Conservation (phyloP, 2,797 vertebrate genomes). For the Phataginus tetradactyla region DNA sequence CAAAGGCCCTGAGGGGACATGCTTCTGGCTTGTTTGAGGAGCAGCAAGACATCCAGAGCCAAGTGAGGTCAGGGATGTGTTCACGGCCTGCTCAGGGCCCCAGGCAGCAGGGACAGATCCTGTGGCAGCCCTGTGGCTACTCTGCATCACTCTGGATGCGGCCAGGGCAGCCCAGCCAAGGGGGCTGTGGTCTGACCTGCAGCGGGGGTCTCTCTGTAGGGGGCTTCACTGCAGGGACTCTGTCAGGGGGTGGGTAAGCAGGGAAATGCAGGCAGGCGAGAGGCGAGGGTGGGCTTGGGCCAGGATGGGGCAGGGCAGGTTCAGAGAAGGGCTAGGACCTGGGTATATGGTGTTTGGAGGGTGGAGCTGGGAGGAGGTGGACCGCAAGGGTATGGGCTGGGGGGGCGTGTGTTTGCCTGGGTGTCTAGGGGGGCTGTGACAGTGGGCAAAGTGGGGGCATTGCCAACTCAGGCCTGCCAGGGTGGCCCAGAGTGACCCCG, state of each 20-base stretch:
- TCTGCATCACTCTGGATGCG: not conserved
- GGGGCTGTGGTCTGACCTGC: not conserved
- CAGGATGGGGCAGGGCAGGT: not conserved
- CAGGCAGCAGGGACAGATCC: not conserved
- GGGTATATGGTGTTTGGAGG: not conserved
- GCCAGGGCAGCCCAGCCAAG: no score
- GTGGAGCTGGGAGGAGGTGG: not conserved
- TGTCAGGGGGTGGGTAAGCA: rapidly evolving
- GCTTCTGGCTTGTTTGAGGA: not conserved
- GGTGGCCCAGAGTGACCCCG: no score
- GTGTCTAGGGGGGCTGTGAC: not conserved
- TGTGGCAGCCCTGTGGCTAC: not conserved
- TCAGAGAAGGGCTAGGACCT: not conserved
- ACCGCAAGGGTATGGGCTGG: not conserved
- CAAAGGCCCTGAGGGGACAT: not conserved
- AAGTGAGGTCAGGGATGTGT: not conserved
- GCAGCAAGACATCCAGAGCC: not conserved
- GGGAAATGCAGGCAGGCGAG: rapidly evolving
- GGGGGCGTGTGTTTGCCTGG: not conserved
- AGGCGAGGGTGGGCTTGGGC: not conserved
- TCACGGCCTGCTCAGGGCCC: not conserved
- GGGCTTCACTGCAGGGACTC: not conserved
- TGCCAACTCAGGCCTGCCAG: no score
- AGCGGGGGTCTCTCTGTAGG: not conserved
- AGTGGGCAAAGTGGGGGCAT: not conserved